Evolutionary conservation across 2,113 vertebrate species (phyloP).

Genomic region (Corythornis cristatus): DNA sequence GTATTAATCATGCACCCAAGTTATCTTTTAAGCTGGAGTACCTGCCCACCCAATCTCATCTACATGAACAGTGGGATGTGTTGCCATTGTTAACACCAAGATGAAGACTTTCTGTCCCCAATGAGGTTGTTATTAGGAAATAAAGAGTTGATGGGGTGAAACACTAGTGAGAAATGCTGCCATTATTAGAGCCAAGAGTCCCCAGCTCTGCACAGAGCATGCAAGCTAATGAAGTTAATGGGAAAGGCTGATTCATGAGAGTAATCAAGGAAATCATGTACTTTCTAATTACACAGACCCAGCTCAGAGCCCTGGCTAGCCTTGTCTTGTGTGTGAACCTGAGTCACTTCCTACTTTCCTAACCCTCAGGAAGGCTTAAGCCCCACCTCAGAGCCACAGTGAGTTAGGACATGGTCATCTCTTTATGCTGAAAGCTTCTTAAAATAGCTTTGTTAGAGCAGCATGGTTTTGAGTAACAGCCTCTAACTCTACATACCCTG

Average conservation of each 20-base stretch:
- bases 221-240: background rate
- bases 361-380: background rate
- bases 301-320: background rate
- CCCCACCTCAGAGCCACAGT: background rate
- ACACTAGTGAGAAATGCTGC: background rate
- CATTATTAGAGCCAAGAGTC: background rate
- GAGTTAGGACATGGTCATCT: background rate
- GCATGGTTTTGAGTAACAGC: background rate
- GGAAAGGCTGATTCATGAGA: slow-evolving; percentile 1
- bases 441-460: background rate
- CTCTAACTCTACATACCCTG: background rate
- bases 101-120: background rate
- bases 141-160: background rate
- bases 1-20: background rate
- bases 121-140: slow-evolving; percentile 21
- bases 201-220: background rate
- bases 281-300: slow-evolving; percentile 4
- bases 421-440: slow-evolving; percentile 17
- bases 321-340: background rate
- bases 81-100: background rate
- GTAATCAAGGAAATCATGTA: slow-evolving; percentile 18
- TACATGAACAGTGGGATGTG: background rate
- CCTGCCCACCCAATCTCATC: background rate
- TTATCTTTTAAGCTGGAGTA: background rate
- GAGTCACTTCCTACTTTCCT: background rate